A percentile compares a stretch with the other conserved stretches of the same genome.
These are phyloP conservation scores for Eristalis pertinax DNA, from an alignment of 2,888 invertebrate species.

Conservation along the genomic window DNA sequence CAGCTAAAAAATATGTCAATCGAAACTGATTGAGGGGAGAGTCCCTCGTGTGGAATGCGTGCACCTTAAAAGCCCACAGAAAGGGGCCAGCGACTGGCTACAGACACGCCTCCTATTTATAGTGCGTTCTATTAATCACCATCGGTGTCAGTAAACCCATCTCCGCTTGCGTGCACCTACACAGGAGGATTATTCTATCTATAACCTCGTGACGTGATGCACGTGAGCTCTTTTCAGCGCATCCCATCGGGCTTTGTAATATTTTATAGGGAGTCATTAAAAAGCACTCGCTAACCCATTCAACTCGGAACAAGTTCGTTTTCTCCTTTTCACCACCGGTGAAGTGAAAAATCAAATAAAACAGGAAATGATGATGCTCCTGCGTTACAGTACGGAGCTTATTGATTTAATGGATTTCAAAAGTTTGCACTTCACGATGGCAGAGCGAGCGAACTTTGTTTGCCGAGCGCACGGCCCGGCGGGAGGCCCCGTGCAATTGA, in stretches of 20 bases:
- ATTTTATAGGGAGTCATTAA: not conserved
- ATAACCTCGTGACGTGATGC: not conserved
- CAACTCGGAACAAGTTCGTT: not conserved
- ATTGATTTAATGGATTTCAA: not conserved
- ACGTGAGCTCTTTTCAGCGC: not conserved
- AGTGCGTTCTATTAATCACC: not conserved
- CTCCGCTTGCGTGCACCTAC: not conserved
- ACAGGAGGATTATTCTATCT: not conserved
- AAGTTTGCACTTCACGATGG: not conserved
- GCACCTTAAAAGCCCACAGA: too few relatives aligned
- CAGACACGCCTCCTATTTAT: not conserved
- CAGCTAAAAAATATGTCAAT: not conserved
- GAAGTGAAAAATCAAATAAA: not conserved
- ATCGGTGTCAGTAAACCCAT: not conserved
- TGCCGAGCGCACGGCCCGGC: not conserved
- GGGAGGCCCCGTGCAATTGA: not conserved
- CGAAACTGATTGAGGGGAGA: not conserved
- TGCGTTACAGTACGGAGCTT: not conserved
- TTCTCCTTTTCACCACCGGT: not conserved
- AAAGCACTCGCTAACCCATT: not conserved
- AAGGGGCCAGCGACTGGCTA: too few relatives aligned
- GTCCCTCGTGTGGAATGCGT: not conserved
- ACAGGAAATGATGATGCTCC: not conserved
- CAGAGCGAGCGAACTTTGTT: not conserved
- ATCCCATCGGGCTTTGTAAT: not conserved